phyloP scores from a whole-genome alignment of 2,113 vertebrate genomes.

The Phylloscopus whistleri region DNA sequence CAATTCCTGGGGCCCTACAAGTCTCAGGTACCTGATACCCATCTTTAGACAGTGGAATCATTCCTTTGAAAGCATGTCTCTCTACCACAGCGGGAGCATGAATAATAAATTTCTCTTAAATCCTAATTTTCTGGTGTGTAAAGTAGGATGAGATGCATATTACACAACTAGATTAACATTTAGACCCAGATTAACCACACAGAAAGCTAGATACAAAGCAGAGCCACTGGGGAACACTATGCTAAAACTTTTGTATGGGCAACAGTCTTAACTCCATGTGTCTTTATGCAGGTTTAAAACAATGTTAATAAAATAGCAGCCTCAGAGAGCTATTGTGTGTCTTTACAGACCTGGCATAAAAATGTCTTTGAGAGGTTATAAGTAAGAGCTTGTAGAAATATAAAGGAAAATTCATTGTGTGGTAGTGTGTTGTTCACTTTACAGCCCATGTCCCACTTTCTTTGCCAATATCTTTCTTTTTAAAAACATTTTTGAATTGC shows the following conservation, averaged over 20 bases:
- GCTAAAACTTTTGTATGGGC: not conserved
- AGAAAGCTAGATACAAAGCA: not conserved
- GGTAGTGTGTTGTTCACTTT: not conserved
- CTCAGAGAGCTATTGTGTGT: not conserved
- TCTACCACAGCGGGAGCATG: not conserved
- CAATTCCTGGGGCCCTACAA: not conserved
- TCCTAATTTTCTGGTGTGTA: not conserved
- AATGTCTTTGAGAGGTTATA: not conserved
- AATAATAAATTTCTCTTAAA: not conserved
- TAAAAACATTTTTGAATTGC: not conserved
- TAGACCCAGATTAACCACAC: not conserved
- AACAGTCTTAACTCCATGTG: not conserved
- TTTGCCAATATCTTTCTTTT: not conserved
- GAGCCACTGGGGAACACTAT: not conserved
- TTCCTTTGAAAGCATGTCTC: not conserved
- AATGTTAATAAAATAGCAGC: not conserved
- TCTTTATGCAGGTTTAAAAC: not conserved
- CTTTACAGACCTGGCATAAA: not conserved
- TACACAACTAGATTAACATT: not conserved
- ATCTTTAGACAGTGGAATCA: not conserved
- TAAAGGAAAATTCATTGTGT: not conserved
- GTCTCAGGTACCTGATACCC: not conserved
- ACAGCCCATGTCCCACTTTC: fast-evolving
- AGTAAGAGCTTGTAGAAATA: not conserved
- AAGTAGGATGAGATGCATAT: not conserved